These are phyloP conservation scores for Coluber constrictor DNA, from an alignment of 2,797 vertebrate species.

Conservation along the genomic window DNA sequence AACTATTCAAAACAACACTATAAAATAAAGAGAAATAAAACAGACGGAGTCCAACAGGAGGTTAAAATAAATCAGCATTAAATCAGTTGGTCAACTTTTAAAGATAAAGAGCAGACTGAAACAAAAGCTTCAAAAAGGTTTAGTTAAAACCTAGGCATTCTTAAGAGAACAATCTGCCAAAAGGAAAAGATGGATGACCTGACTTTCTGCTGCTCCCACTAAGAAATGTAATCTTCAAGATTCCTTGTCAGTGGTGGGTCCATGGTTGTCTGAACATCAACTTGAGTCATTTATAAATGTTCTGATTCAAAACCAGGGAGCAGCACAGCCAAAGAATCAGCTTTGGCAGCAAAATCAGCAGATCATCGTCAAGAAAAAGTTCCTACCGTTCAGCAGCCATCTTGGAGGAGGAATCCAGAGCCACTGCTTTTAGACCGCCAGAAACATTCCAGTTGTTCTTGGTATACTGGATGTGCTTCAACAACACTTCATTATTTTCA, in stretches of 20 bases:
- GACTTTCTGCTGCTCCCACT: not conserved
- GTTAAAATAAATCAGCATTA: not conserved
- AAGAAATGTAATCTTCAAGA: not conserved
- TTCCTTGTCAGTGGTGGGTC: not conserved
- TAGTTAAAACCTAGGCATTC: not conserved
- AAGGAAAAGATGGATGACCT: not conserved
- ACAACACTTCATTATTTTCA: not conserved
- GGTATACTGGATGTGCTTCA: not conserved
- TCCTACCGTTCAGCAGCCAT: not conserved
- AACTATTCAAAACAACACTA: not conserved
- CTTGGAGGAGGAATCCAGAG: not conserved
- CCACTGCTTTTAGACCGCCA: not conserved
- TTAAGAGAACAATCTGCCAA: not conserved
- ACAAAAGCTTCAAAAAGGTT: not conserved
- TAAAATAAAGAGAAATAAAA: not conserved
- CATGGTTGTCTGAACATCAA: not conserved
- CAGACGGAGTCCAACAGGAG: not conserved
- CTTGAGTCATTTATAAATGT: not conserved
- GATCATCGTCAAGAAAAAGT: no score
- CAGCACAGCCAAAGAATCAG: no score
- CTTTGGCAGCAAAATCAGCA: not conserved
- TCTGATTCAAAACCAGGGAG: not conserved
- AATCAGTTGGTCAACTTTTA: not conserved
- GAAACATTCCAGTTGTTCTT: not conserved
- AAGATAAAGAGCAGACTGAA: not conserved